Base-by-base conservation (phyloP, 2,888 invertebrate genomes). In the Germaria angustata region DNA sequence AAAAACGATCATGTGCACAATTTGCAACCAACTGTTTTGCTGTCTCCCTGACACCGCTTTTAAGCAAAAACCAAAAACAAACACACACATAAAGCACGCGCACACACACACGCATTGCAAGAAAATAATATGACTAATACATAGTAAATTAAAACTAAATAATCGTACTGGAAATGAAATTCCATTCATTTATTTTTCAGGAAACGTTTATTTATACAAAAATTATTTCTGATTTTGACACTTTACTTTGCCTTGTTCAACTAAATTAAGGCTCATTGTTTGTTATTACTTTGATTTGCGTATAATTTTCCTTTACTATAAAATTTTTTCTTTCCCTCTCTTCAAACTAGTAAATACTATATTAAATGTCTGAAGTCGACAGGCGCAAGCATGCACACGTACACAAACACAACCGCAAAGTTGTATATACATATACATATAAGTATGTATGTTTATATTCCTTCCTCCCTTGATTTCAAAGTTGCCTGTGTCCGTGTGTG, bases 31-130 rank as follows among this genome's bases (percentile, higher is more conserved):
- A 81, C 82, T 80, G 77, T 53, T 77, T 49, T 77, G 81, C 81
- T 84, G 84, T 55, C 86, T 81, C 85, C 87, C 85, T 88, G 88
- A 85, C 87, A 87, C 84, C 61, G 84, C 81, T 57, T 49, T 72
- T 68, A 73, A 55, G 36, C 36, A 53, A 44, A 71, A 55, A 51
- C 59, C 78, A 85, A 69, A 28, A 66, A 85, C 68, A 68, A 39
- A 46, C 36, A 8, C 22, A 71, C 15, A 61, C 11, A 68, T 1
- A 22, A 20, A 15, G 20, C 83, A 22, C 17, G 39, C 32, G 22
- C 41, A 51, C 61, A 53, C 17, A 49, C 13, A 17, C 6, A 13
- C 11, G 6, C 41, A 24, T n/a, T n/a, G n/a, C n/a, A n/a, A n/a
- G n/a, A n/a, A n/a, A n/a, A n/a, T n/a, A n/a, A n/a, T n/a, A n/a